Conservation (phyloP, 2,113 vertebrate species). For the Amazona vittata region DNA sequence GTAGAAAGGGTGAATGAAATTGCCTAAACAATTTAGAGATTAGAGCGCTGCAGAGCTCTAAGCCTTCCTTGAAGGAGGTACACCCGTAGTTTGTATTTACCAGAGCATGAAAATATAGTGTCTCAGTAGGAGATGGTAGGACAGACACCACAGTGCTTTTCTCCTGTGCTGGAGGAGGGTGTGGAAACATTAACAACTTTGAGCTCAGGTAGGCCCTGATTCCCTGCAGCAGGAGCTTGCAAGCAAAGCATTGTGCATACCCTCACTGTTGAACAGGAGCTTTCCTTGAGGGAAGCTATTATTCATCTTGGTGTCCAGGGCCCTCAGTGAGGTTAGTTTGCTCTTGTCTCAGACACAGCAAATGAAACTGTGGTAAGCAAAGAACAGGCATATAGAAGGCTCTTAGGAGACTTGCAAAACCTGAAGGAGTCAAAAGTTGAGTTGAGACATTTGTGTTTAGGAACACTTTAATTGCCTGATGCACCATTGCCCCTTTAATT, state of each 20-base stretch:
- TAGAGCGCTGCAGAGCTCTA: background rate
- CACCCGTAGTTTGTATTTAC: background rate
- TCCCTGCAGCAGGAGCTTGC: background rate
- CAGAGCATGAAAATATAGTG: background rate
- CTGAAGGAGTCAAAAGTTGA: constrained; percentile 6
- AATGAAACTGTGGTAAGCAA: background rate
- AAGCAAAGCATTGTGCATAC: background rate
- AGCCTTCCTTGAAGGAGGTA: background rate
- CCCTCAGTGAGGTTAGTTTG: background rate
- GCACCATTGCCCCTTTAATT: background rate
- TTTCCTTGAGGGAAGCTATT: background rate
- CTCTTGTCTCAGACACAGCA: background rate
- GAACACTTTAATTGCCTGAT: background rate
- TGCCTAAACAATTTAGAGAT: constrained; percentile 16
- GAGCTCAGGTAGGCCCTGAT: background rate
- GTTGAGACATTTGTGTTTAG: constrained; percentile 5
- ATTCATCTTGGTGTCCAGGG: background rate
- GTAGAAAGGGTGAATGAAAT: background rate
- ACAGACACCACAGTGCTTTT: background rate
- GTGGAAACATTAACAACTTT: background rate
- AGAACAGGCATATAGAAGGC: background rate
- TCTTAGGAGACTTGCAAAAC: background rate
- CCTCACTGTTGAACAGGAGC: background rate
- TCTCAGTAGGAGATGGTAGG: background rate
- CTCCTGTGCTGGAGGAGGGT: background rate